Conservation (phyloP, 1,140 invertebrate genomes). For the Thereuonema tuberculata region DNA sequence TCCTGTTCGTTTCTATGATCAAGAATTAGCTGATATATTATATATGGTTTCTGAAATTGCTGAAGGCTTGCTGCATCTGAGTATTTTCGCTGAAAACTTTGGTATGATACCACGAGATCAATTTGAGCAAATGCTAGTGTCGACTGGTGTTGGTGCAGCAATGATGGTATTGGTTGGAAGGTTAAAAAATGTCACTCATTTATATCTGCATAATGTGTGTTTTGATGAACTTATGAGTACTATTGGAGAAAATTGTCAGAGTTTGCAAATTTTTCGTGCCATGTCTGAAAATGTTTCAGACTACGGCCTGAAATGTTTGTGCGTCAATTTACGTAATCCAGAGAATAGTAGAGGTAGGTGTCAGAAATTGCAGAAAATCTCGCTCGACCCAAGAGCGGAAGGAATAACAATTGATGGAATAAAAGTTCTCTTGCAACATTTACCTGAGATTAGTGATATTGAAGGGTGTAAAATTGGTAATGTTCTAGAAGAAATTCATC, state of each 20-base stretch:
- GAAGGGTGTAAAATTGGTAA: conserved; percentile 1
- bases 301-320: not conserved
- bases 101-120: not conserved
- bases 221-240: conserved; percentile 1
- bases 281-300: not conserved
- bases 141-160: not conserved
- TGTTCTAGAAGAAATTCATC: not conserved
- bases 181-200: not conserved
- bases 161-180: not conserved
- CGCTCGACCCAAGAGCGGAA: not conserved
- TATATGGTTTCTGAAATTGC: not conserved
- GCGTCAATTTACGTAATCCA: not conserved
- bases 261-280: not conserved
- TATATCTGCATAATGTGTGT: conserved; percentile 1
- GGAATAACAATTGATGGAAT: not conserved
- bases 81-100: not conserved
- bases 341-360: not conserved
- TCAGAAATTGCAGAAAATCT: conserved; percentile 2
- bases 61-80: not conserved
- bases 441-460: not conserved
- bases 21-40: not conserved
- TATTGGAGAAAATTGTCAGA: not conserved
- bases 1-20: not conserved
- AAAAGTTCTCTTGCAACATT: not conserved
- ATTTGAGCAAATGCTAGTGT: not conserved